These are phyloP conservation scores for Platichthys stellatus DNA, from an alignment of 2,113 vertebrate species.

Conservation along the genomic window DNA sequence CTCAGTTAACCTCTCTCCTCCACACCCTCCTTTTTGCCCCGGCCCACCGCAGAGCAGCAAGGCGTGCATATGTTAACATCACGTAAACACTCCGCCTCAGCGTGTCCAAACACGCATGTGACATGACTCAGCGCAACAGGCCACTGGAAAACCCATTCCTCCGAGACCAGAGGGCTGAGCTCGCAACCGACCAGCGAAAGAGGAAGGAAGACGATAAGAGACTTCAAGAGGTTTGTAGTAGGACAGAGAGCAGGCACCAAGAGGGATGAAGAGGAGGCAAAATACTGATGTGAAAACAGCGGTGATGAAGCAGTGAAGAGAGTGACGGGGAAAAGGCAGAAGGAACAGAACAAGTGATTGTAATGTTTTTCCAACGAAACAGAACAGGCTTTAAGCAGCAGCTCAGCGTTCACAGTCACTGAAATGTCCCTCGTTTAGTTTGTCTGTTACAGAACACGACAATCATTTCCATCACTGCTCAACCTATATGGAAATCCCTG, in stretches of 20 bases:
- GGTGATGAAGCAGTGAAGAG: conserved; percentile 10
- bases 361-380: too few relatives aligned
- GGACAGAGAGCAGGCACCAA: conserved; percentile 10
- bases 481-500: conserved; percentile 52
- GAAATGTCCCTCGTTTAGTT: conserved; percentile 5
- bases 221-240: conserved; percentile 22
- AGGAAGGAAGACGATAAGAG: conserved; percentile 42
- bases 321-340: neutral
- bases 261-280: neutral
- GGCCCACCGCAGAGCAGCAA: conserved; percentile 15
- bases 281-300: conserved; percentile 27
- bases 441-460: conserved; percentile 20
- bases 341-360: too few relatives aligned
- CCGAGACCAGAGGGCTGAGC: conserved; percentile 37
- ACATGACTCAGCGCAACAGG: conserved; percentile 65
- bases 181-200: conserved; percentile 31
- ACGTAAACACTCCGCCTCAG: conserved; percentile 43
- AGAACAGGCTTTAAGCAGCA: neutral
- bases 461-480: conserved; percentile 33
- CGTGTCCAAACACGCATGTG: conserved; percentile 68
- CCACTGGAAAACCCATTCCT: conserved; percentile 60
- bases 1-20: conserved; percentile 52
- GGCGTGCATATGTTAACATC: conserved; percentile 61
- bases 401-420: neutral
- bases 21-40: conserved; percentile 25